Base-by-base conservation (phyloP, 2,888 invertebrate species). In the Drosophila meridiana region DNA sequence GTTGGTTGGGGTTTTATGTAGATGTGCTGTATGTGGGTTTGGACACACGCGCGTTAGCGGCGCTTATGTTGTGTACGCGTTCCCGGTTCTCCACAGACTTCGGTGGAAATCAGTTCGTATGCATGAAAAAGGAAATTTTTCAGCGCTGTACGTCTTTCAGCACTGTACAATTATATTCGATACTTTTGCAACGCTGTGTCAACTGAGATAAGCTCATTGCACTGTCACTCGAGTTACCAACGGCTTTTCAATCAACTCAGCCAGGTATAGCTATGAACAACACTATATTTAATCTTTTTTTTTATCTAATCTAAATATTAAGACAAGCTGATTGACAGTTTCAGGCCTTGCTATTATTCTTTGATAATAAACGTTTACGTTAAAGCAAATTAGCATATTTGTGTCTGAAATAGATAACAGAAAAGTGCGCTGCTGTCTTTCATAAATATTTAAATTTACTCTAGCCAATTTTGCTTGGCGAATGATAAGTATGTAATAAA, bases 61-160 rank as follows among this genome's bases (percentile, higher is more conserved):
- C 43, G 32, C 9, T 14, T 36, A 30, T 9, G 26, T 43, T 87
- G 82, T 75, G 78, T 73, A 71, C 80, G 74, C 82, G 73, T 82
- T 85, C 84, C 82, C 89, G 83, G 82, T 86, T 89, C 82, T 80
- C 80, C 63, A 89, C 82, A 78, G 81, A 88, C 90, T 90, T 89
- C 84, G 81, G 71, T 6, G 32, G 5, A n/a, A 50, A 32, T 20
- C 1, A n/a, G 11, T 9, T 50, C 11, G 11, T n/a, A 32, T 32
- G 11, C n/a, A 32, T 34, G 53, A 58, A 62, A 57, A 53, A 38
- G 42, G 28, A 52, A 68, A 40, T 42, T 43, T 52, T 38, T 59
- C 14, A 32, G 4, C 6, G 5, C 2, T 9, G 4, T 0, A 14
- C 20, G 2, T 32, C 34, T 4, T 34, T 7, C 20, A 48, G 3